Evolutionary conservation across 2,888 invertebrate species (phyloP).

Genomic region (Girardia tigrina): DNA sequence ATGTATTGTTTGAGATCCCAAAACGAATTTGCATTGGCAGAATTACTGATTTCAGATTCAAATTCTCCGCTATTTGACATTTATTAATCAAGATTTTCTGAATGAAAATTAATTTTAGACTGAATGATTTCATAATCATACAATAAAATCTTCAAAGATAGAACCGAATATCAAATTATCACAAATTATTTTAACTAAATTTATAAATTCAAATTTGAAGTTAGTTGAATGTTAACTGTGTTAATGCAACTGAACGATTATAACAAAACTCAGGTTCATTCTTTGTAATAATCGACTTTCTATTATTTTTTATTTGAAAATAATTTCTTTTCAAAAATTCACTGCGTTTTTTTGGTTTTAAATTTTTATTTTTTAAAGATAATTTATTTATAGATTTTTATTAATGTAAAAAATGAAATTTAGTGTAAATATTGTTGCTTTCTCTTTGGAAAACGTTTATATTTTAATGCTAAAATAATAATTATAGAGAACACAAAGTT

Average conservation of each 20-base stretch:
- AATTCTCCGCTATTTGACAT: conserved; percentile 29
- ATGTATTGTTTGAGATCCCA: conserved; percentile 98
- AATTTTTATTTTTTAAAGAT: too few species aligned
- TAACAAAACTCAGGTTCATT: background rate
- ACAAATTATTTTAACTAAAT: background rate
- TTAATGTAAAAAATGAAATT: too few species aligned
- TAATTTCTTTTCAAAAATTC: too few species aligned
- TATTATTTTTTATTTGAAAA: too few species aligned
- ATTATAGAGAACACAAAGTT: too few species aligned
- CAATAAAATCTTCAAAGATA: background rate
- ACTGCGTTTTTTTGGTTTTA: too few species aligned
- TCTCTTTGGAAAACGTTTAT: too few species aligned
- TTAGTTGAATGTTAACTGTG: conserved; percentile 4
- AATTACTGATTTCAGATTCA: conserved; percentile 12
- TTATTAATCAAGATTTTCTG: background rate
- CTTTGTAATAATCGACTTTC: too few species aligned
- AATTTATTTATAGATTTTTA: too few species aligned
- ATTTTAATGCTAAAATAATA: too few species aligned
- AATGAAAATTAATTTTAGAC: background rate
- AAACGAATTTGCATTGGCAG: conserved; percentile 68
- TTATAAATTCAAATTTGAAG: conserved; percentile 7
- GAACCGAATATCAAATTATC: background rate
- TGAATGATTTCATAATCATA: background rate
- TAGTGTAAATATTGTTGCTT: too few species aligned
- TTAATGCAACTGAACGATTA: background rate